Base-by-base conservation (phyloP, 2,888 invertebrate species). In the Philereme transversata region DNA sequence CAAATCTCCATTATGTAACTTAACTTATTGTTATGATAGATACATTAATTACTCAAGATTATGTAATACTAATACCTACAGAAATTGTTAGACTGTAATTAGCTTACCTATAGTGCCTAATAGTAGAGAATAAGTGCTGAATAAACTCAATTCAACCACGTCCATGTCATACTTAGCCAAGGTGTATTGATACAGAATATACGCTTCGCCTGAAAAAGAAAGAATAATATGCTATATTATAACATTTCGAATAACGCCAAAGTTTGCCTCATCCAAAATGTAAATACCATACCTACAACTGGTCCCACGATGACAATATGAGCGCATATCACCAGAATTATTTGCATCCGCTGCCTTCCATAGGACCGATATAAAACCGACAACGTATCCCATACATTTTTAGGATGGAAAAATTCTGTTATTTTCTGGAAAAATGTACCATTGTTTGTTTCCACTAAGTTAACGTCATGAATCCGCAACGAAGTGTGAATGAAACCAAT, bases 151-250 rank as follows among this genome's bases (percentile, higher is more conserved):
- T 33, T 93, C 93, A 0, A 92, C 86, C 4, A 91, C 82, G 54
- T 87, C 86, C 93, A 94, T 94, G 43, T 81, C 80, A 67, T 90
- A 94, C 69, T 88, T 88, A n/a, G 83, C 83, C 53, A 93, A 76
- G 0, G 86, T 80, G 64, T 94, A 94, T 40, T 93, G 79, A 72
- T 86, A 94, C 6, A 90, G 72, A 0, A 94, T 79, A 2, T 87
- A 78, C 1, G 80, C 82, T 87, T 94, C 94, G 43, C 94, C 94
- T 93, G 78, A 64, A 93, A 63, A 51, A 10, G n/a, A 0, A 35
- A 34, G 11, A 9, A n/a, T 38, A 44, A 49, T 50, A 62, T 38
- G 55, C 10, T 43, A 35, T 52, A 8, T 52, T 9, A 6, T 38
- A 10, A 9, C 38, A 49, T 11, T 57, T 33, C 41, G 40, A 51